Evolutionary conservation across 2,888 invertebrate species (phyloP).

Genomic region (Gisinianus flammeolus): DNA sequence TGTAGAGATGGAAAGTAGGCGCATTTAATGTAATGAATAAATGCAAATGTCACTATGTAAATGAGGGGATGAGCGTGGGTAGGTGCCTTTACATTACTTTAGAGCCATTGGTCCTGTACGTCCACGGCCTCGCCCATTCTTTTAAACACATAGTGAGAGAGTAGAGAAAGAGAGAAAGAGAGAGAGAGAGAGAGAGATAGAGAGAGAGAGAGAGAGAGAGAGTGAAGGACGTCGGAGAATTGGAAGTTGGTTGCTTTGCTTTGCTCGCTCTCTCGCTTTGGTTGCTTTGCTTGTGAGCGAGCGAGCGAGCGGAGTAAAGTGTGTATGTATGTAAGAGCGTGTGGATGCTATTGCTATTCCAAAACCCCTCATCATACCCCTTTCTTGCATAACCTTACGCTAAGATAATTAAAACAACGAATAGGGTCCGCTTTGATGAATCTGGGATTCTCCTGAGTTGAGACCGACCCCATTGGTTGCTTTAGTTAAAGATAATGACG

Average conservation of each 20-base stretch:
- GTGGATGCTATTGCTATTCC: conserved; percentile 23
- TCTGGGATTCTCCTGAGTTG: conserved; percentile 44
- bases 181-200: conserved; percentile 18
- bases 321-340: background rate
- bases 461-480: conserved; percentile 53
- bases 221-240: conserved; percentile 37
- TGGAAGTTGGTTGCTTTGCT: background rate
- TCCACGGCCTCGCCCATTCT: conserved; percentile 56
- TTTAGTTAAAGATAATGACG: conserved; percentile 57
- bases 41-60: conserved; percentile 58
- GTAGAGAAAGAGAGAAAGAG: conserved; percentile 9
- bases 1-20: conserved; percentile 36
- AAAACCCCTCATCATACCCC: conserved; percentile 36
- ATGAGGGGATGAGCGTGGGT: conserved; percentile 47
- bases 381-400: conserved; percentile 55
- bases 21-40: conserved; percentile 57
- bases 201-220: conserved; percentile 18
- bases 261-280: background rate
- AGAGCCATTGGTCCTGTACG: conserved; percentile 48
- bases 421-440: conserved; percentile 53
- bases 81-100: conserved; percentile 46
- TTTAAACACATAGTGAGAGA: conserved; percentile 30
- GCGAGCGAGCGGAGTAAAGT: conserved; percentile 1
- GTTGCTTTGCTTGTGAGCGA: background rate
- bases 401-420: conserved; percentile 58